A percentile compares a stretch with the other conserved stretches of the same genome.
phyloP scores from a whole-genome alignment of 2,113 vertebrate genomes.

The Archilochus colubris region DNA sequence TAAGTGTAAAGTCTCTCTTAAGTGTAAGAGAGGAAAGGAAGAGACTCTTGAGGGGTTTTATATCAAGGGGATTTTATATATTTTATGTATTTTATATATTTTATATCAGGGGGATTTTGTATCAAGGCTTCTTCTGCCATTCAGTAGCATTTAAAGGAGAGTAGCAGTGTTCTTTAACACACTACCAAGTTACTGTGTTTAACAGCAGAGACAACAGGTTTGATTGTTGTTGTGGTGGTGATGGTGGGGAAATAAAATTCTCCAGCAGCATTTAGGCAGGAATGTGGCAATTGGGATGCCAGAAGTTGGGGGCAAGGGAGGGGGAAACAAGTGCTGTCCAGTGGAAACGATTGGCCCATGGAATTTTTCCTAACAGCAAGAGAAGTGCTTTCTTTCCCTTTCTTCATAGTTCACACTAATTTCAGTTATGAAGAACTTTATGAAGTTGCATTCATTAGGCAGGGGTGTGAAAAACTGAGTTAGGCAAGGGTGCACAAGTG shows the following conservation, averaged over 20 bases:
- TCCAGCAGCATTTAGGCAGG: slow-evolving; percentile 25
- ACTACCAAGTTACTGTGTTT: not conserved
- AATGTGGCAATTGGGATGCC: not conserved
- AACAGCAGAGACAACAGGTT: not conserved
- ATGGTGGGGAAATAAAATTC: not conserved
- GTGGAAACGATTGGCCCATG: not conserved
- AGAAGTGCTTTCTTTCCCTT: not conserved
- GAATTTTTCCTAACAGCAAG: not conserved
- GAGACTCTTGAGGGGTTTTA: not conserved
- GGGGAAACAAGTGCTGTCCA: not conserved
- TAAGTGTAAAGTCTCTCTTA: slow-evolving; percentile 70
- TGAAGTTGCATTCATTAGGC: not conserved
- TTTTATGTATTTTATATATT: too few species aligned
- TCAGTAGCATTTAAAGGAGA: not conserved
- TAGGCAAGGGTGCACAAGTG: not conserved
- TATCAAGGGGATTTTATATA: too few species aligned
- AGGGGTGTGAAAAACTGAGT: not conserved
- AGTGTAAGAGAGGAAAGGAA: not conserved
- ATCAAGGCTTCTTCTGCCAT: not conserved
- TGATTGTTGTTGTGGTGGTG: not conserved
- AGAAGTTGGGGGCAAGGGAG: not conserved
- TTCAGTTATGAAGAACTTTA: not conserved
- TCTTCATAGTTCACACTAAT: not conserved
- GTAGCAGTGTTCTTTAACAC: accelerated
- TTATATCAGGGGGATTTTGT: not conserved